Percentiles rank a stretch among this genome's conserved stretches.
Conservation (phyloP, 2,113 vertebrate species). For the Alethe diademata region DNA sequence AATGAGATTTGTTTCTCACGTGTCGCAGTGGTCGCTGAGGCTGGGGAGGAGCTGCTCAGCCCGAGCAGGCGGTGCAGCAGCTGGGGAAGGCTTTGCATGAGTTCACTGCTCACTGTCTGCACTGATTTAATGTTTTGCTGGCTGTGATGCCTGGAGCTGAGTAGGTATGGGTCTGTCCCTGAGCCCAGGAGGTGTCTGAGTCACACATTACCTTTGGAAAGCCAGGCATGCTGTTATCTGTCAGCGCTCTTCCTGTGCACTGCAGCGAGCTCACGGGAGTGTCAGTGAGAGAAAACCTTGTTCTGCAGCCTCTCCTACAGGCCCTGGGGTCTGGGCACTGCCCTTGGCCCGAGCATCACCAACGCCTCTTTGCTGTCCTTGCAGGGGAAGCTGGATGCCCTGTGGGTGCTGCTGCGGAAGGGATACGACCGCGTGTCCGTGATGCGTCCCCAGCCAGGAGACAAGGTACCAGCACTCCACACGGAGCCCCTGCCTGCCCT, state of each 20-base stretch:
- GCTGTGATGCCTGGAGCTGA: background rate
- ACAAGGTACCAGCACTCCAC: conserved; percentile 81
- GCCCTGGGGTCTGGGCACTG: background rate
- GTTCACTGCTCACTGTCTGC: too few species aligned
- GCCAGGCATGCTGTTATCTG: too few species aligned
- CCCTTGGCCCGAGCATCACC: fast-evolving
- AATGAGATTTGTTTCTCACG: too few species aligned
- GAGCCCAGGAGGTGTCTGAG: background rate
- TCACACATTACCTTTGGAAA: background rate
- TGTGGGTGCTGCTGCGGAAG: conserved; percentile 91
- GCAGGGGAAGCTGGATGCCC: conserved; percentile 92
- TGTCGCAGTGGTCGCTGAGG: too few species aligned
- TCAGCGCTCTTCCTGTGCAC: too few species aligned
- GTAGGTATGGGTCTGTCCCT: background rate
- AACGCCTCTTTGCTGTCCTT: background rate
- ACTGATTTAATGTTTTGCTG: too few species aligned
- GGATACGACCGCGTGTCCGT: conserved; percentile 95
- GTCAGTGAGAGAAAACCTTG: background rate
- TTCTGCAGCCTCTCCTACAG: background rate
- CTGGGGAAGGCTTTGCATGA: too few species aligned
- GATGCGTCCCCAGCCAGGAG: conserved; percentile 95
- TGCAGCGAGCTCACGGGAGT: too few species aligned
- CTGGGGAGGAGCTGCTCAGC: too few species aligned
- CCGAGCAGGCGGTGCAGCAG: too few species aligned
- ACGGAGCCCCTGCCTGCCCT: too few species aligned